Conservation (phyloP, 2,797 vertebrate species). For the Ctenochaetus hawaiiensis region DNA sequence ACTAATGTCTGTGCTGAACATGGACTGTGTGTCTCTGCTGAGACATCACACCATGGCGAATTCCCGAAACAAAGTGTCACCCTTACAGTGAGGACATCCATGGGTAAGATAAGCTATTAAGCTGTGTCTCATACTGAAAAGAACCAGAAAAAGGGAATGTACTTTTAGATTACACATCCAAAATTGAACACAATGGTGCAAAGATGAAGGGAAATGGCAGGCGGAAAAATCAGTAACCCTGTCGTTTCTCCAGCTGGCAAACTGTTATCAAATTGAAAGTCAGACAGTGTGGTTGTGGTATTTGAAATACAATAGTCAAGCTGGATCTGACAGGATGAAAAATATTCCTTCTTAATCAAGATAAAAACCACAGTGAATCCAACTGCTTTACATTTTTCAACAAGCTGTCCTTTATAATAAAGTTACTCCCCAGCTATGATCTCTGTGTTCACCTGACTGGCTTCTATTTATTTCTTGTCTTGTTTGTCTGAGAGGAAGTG, state of each 20-base stretch:
- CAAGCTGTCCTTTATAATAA: slow-evolving; percentile 11
- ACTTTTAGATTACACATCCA: slow-evolving; percentile 26
- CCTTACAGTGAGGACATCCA: neutral
- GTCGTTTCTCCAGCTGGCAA: neutral
- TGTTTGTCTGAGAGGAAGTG: slow-evolving; percentile 14
- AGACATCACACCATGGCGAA: no score
- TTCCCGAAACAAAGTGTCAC: slow-evolving; percentile 19
- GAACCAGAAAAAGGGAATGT: slow-evolving; percentile 12
- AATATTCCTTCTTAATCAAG: slow-evolving; percentile 25
- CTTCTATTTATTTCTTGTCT: slow-evolving; percentile 37
- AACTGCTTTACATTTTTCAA: slow-evolving; percentile 22
- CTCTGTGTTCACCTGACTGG: slow-evolving; percentile 29
- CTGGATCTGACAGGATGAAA: slow-evolving; percentile 44
- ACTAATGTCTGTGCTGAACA: no score
- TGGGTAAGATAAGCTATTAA: slow-evolving; percentile 28
- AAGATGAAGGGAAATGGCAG: neutral
- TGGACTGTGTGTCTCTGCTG: no score
- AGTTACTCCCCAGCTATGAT: slow-evolving; percentile 9
- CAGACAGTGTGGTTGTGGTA: neutral
- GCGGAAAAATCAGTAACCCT: neutral
- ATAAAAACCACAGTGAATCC: slow-evolving; percentile 28
- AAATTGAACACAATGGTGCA: neutral
- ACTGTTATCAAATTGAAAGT: slow-evolving; percentile 19
- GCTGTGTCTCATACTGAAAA: slow-evolving; percentile 16
- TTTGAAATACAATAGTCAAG: slow-evolving; percentile 15